phyloP scores from a whole-genome alignment of 2,797 vertebrate genomes.

The Xiphophorus birchmanni region DNA sequence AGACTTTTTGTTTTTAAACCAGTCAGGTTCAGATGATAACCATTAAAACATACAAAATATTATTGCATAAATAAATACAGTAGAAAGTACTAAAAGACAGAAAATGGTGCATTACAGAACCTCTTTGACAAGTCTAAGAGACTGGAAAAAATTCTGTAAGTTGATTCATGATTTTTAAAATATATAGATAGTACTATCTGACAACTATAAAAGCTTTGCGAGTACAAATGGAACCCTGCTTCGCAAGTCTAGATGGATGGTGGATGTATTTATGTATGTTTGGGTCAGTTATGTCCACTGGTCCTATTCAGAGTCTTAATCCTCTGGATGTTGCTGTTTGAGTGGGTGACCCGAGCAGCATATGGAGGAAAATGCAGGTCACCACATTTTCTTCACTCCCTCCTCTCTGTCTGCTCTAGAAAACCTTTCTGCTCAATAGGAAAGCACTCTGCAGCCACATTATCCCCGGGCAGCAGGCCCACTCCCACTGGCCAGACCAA shows the following conservation, averaged over 20 bases:
- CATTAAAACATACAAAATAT: background rate
- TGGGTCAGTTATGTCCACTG: conserved; percentile 48
- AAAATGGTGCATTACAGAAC: background rate
- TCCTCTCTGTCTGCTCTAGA: conserved; percentile 70
- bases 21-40: background rate
- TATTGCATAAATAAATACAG: background rate
- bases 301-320: conserved; percentile 68
- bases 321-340: conserved; percentile 51
- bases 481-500: conserved; percentile 70
- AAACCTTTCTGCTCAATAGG: conserved; percentile 56
- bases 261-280: conserved; percentile 12
- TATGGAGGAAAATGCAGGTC: conserved; percentile 78
- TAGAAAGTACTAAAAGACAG: background rate
- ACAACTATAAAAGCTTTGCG: background rate
- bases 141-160: background rate
- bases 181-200: background rate
- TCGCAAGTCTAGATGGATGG: background rate
- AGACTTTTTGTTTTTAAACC: background rate
- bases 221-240: background rate
- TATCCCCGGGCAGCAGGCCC: conserved; percentile 62
- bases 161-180: background rate
- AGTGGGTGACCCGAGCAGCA: conserved; percentile 63
- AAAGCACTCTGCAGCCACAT: conserved; percentile 39
- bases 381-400: conserved; percentile 65
- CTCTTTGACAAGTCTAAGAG: background rate